Evolutionary conservation across 2,113 vertebrate species (phyloP), one percentile per base, ranked within the genome.

Genomic region (Scytalopus superciliaris): DNA sequence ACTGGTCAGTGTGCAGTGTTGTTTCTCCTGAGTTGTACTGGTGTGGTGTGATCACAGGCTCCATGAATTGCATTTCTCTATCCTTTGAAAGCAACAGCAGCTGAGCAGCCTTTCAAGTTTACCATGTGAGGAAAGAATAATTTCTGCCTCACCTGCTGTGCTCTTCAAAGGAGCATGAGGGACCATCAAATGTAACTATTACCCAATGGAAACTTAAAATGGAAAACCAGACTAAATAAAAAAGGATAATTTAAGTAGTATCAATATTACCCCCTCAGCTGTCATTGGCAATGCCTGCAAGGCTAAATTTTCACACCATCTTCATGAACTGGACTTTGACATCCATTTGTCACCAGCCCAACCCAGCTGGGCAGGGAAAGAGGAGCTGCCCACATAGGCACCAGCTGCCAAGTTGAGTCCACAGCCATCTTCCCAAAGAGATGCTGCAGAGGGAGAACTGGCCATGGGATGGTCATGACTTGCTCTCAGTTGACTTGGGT

Each of bases 61-160:
- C 86, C 3, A 2, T 35, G 31, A 49, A 53, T 14, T 69, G 17
- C 39, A 39, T 63, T 44, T 42, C 64, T 81, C 47, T 31, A 59
- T 47, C 56, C 21, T 94, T 76, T 85, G 84, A 96, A 87, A 45
- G 23, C 12, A 33, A 40, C 22, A 83, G 72, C 45, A 68, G 56
- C 42, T 50, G 50, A 93, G 28, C 45, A 72, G 74, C 57, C 66
- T 76, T 74, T 64, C 62, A 49, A 78, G 31, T 68, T 89, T 72
- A 57, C 39, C 21, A 49, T 33, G 45, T 30, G 35, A 75, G 50
- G 33, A 56, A 87, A 81, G 66, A 90, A 52, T 82, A 52, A 87
- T 62, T 93, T 93, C 75, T 89, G 87, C 24, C n/a, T 60, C 9
- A 3, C 23, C 44, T 53, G 35, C 72, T 84, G 44, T 72, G 44